phyloP scores from a whole-genome alignment of 1,140 invertebrate species.

The Vanessa atalanta region DNA sequence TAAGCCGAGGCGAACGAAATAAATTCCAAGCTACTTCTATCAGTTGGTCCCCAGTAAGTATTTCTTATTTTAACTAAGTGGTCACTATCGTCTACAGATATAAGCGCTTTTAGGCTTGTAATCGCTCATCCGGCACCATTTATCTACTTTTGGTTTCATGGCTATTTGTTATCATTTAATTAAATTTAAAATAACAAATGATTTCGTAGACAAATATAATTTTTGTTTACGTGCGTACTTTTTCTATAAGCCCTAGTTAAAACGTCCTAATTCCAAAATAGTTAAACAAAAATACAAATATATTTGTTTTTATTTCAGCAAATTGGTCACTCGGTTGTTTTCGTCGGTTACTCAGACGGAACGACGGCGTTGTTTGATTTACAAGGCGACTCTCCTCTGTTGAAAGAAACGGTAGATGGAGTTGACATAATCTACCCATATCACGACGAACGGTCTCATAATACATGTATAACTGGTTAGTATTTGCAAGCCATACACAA shows the following conservation, averaged over 20 bases:
- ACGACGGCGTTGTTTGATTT: constrained; percentile 83
- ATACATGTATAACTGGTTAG: constrained; percentile 64
- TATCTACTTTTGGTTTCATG: too few relatives aligned
- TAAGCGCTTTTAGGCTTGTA: too few relatives aligned
- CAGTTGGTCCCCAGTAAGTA: constrained; percentile 61
- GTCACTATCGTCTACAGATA: too few relatives aligned
- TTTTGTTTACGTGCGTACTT: too few relatives aligned
- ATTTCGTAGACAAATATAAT: too few relatives aligned
- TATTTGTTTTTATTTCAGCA: constrained; percentile 53
- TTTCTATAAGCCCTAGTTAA: too few relatives aligned
- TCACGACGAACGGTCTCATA: constrained; percentile 56
- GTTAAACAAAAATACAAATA: constrained; percentile 1
- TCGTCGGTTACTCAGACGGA: constrained; percentile 85
- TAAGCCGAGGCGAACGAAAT: constrained; percentile 45
- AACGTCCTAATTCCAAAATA: background rate
- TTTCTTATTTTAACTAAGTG: too few relatives aligned
- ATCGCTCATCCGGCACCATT: too few relatives aligned
- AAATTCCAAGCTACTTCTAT: constrained; percentile 61
- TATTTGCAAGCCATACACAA: background rate
- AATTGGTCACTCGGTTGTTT: constrained; percentile 78
- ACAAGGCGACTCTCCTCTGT: constrained; percentile 76
- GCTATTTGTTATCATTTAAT: too few relatives aligned
- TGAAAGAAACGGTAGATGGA: constrained; percentile 63
- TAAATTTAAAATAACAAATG: too few relatives aligned
- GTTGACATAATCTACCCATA: constrained; percentile 71